phyloP scores from a whole-genome alignment of 2,888 invertebrate genomes.

The Drosophila peninsularis region DNA sequence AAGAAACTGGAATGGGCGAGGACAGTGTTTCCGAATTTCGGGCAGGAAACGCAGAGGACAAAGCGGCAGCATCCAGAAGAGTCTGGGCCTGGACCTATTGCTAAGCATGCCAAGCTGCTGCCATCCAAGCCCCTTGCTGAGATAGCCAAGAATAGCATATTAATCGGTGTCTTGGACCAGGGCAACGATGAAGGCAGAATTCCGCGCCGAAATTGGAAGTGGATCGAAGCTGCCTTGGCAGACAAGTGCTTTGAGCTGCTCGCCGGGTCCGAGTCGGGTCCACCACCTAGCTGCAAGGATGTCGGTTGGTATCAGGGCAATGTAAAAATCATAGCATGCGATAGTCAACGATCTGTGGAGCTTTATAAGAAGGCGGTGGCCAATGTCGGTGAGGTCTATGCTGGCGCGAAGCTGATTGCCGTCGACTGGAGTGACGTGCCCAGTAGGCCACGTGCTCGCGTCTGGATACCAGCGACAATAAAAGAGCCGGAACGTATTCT shows the following conservation, averaged over 20 bases:
- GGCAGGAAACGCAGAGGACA: neutral
- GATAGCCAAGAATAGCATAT: neutral
- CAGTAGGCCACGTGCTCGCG: constrained; percentile 5
- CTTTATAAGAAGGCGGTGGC: constrained; percentile 7
- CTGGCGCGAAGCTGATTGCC: constrained; percentile 5
- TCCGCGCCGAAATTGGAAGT: constrained; percentile 4
- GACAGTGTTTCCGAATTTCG: neutral
- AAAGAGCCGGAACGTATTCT: constrained; percentile 5
- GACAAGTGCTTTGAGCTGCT: constrained; percentile 4
- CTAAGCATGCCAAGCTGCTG: neutral
- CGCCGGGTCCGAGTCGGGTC: neutral
- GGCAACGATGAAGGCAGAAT: constrained; percentile 5
- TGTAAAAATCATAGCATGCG: constrained; percentile 10
- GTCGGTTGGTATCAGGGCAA: constrained; percentile 9
- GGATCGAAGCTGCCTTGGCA: constrained; percentile 11
- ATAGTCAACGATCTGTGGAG: neutral
- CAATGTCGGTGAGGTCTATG: neutral
- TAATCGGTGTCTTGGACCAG: constrained; percentile 6
- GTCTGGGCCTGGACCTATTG: neutral
- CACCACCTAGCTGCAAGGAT: constrained; percentile 8
- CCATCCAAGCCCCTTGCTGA: neutral
- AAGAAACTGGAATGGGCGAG: constrained; percentile 3
- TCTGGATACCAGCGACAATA: neutral
- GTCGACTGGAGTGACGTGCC: constrained; percentile 10
- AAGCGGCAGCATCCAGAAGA: constrained; percentile 2